These are phyloP conservation scores for Nymphalis polychloros DNA, from an alignment of 2,888 invertebrate species.

Conservation along the genomic window DNA sequence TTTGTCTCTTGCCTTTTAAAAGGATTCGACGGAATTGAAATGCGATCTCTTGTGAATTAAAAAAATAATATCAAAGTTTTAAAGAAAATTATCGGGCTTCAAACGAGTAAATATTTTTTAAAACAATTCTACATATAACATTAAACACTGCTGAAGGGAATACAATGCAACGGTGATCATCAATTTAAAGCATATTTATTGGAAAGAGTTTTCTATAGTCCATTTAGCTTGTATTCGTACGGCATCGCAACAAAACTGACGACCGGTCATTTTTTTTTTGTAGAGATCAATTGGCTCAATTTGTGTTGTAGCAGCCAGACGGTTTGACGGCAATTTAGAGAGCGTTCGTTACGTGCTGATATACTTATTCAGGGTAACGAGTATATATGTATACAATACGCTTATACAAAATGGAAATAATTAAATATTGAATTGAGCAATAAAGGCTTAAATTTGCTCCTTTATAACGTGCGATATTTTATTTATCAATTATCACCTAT, in stretches of 20 bases:
- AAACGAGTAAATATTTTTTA: too few species aligned
- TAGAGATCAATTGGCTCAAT: constrained; percentile 61
- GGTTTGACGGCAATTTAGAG: constrained; percentile 57
- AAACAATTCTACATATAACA: too few species aligned
- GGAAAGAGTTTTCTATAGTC: constrained; percentile 17
- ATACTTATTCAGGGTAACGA: constrained; percentile 26
- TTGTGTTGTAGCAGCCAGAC: constrained; percentile 60
- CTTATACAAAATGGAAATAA: neutral
- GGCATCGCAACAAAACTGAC: constrained; percentile 29
- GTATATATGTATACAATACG: constrained; percentile 6
- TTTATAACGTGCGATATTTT: neutral
- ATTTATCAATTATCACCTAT: neutral
- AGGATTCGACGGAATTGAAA: constrained; percentile 35
- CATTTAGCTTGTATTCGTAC: constrained; percentile 22
- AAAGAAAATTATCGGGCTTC: neutral
- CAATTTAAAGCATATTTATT: constrained; percentile 10
- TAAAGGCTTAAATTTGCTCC: neutral
- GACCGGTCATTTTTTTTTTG: constrained; percentile 32
- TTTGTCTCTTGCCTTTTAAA: constrained; percentile 37
- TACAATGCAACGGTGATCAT: too few species aligned
- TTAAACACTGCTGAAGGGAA: too few species aligned
- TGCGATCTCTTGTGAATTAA: neutral
- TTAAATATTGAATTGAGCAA: neutral
- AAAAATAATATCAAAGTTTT: neutral
- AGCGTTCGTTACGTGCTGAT: constrained; percentile 42